These are phyloP conservation scores for Stenichneumon culpator DNA, from an alignment of 2,888 invertebrate species.

Conservation along the genomic window DNA sequence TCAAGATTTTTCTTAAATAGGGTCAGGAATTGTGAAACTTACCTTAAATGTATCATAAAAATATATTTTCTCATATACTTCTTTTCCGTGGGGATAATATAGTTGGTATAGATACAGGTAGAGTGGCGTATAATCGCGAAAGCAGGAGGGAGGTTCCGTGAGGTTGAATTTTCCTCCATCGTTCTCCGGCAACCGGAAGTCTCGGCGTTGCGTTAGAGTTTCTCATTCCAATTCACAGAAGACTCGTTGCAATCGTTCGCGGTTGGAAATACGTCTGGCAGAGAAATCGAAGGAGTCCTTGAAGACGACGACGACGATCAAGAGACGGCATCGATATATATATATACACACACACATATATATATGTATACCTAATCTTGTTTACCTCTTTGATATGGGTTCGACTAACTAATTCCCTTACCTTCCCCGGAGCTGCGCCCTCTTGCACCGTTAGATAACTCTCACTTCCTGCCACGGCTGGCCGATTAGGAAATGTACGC, in stretches of 20 bases:
- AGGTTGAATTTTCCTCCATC: conserved; percentile 36
- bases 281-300: conserved; percentile 32
- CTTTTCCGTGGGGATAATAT: conserved; percentile 61
- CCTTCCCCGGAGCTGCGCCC: conserved; percentile 54
- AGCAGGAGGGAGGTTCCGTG: conserved; percentile 28
- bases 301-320: conserved; percentile 28
- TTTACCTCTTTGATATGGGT: conserved; percentile 56
- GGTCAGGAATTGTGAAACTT: conserved; percentile 48
- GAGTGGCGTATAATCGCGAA: conserved; percentile 38
- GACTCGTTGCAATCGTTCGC: conserved; percentile 27
- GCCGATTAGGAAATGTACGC: conserved; percentile 13
- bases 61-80: conserved; percentile 60
- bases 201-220: conserved; percentile 28
- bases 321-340: conserved; percentile 21
- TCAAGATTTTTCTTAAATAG: conserved; percentile 19
- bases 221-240: conserved; percentile 39
- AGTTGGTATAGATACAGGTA: conserved; percentile 44
- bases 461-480: conserved; percentile 31
- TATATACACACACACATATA: neutral
- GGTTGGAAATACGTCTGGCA: conserved; percentile 29
- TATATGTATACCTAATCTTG: conserved; percentile 47
- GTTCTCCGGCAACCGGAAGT: conserved; percentile 38
- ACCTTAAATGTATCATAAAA: conserved; percentile 27
- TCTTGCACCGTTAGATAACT: conserved; percentile 33
- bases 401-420: conserved; percentile 66